These are phyloP conservation scores for Elephas maximus DNA, from an alignment of 2,113 vertebrate species.

Conservation along the genomic window DNA sequence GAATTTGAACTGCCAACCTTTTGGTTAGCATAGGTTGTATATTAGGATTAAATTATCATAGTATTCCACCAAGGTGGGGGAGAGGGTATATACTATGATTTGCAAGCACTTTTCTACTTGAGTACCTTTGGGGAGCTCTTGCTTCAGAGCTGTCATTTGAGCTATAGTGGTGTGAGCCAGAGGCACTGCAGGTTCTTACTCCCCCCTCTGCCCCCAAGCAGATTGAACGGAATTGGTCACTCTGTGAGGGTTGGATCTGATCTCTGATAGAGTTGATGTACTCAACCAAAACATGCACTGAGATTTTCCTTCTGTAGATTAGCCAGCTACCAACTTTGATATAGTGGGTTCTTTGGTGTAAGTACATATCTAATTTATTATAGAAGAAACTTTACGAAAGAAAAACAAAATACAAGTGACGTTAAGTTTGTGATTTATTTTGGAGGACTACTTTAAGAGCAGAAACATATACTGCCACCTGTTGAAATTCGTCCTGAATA, in stretches of 20 bases:
- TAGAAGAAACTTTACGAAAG: neutral
- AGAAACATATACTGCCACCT: neutral
- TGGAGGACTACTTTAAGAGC: neutral
- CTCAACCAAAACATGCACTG: neutral
- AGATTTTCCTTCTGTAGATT: neutral
- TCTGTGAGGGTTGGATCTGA: neutral
- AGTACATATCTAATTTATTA: neutral
- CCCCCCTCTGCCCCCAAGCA: neutral
- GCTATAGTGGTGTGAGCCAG: fast-evolving
- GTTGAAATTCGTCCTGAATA: neutral
- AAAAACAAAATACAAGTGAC: neutral
- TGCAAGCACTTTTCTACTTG: neutral
- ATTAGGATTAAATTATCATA: neutral
- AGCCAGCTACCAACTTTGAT: neutral
- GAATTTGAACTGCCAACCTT: no score
- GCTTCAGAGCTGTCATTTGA: neutral
- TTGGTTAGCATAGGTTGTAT: neutral
- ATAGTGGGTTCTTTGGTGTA: neutral
- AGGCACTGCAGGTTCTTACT: neutral
- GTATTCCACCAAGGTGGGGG: neutral
- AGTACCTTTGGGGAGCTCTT: neutral
- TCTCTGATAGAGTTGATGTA: neutral
- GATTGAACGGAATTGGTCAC: neutral
- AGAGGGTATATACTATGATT: neutral
- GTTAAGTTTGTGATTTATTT: neutral